A percentile compares a stretch with the other conserved stretches of the same genome.
Evolutionary conservation across 2,113 vertebrate species (phyloP).

Genomic region (Monopterus albus): DNA sequence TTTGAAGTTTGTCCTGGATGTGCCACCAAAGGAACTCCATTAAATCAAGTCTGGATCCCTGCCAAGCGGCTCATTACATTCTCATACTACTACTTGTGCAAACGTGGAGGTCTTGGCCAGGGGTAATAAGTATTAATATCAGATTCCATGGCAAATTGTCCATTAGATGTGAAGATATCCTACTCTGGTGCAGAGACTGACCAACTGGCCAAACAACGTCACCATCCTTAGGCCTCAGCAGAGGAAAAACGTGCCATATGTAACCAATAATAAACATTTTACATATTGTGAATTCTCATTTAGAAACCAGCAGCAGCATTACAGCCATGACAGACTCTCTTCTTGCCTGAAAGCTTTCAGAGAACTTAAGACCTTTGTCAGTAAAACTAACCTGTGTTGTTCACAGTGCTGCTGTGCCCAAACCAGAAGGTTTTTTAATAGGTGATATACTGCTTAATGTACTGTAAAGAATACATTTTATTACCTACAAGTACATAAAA

Average conservation of each 20-base stretch:
- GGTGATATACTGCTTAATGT: conserved; percentile 14
- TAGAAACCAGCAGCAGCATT: background rate
- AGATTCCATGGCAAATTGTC: background rate
- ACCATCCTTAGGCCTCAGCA: too few relatives aligned
- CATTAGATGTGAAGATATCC: background rate
- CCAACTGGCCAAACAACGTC: too few relatives aligned
- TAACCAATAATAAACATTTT: background rate
- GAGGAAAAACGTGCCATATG: background rate
- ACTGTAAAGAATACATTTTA: conserved; percentile 31
- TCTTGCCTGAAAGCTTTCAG: background rate
- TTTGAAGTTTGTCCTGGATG: too few relatives aligned
- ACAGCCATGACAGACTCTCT: too few relatives aligned
- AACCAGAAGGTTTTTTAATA: background rate
- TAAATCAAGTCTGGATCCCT: too few relatives aligned
- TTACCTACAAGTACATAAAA: conserved; percentile 33
- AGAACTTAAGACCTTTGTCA: background rate
- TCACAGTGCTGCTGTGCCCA: background rate
- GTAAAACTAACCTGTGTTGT: too few relatives aligned
- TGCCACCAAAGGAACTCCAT: too few relatives aligned
- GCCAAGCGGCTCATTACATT: too few relatives aligned
- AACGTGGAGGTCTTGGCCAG: background rate
- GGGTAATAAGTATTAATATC: background rate
- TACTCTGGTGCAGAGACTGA: background rate
- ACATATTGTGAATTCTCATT: background rate
- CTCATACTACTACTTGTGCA: too few relatives aligned